Evolutionary conservation across 2,113 vertebrate genomes (phyloP).

Genomic region (Elephantulus edwardii): DNA sequence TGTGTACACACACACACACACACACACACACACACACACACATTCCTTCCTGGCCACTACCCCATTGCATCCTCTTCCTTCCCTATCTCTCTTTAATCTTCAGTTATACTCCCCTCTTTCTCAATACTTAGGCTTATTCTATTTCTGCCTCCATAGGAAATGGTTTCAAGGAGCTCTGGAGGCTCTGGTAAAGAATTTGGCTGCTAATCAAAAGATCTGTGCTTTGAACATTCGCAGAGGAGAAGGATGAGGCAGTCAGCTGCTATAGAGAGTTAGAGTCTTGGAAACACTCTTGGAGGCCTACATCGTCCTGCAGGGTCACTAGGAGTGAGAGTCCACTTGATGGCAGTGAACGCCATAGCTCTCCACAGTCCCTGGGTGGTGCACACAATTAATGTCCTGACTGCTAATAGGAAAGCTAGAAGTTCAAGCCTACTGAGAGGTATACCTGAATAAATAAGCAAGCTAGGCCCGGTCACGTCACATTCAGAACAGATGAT

Average conservation of each 20-base stretch:
- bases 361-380: background rate
- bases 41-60: background rate
- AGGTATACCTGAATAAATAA: background rate
- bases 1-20: background rate
- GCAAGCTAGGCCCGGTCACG: too few species aligned
- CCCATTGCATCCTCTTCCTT: background rate
- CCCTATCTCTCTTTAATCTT: background rate
- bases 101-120: background rate
- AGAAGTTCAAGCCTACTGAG: background rate
- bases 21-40: background rate
- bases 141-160: background rate
- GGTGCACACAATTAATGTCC: too few species aligned
- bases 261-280: too few species aligned
- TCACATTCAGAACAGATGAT: background rate
- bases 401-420: too few species aligned
- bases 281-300: too few species aligned
- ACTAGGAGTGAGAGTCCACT: too few species aligned
- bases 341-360: too few species aligned
- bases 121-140: background rate
- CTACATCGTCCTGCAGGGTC: too few species aligned
- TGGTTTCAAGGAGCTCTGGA: background rate
- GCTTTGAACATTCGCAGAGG: too few species aligned
- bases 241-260: too few species aligned
- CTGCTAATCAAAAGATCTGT: too few species aligned
- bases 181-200: too few species aligned